Evolutionary conservation across 2,888 invertebrate species (phyloP), one percentile per base, ranked within the genome.

Genomic region (Pherbina coryleti): DNA sequence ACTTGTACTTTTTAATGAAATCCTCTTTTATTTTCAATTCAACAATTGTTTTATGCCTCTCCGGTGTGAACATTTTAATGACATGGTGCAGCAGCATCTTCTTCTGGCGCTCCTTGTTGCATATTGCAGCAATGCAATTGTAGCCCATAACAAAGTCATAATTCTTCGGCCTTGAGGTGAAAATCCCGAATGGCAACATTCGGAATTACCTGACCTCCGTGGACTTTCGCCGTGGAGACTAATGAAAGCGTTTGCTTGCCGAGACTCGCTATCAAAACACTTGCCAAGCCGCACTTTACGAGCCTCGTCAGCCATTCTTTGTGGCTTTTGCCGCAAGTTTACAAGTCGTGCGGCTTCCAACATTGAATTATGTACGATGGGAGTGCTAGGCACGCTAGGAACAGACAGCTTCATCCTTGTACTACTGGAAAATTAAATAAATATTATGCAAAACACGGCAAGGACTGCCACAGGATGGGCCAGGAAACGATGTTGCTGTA

Each of bases 221-320:
- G 5, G 37, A 57, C 25, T 49, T 25, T 25, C 25, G 14, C 34
- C n/a, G 17, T 31, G 44, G 72, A n/a, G 37, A 11, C 37, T 34
- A 55, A 37, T 57, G 57, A 22, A 57, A 28, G n/a, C 11, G 28
- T 28, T 49, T 17, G n/a, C 7, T 17, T 28, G 37, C 17, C 11
- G n/a, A 31, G 11, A 17, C 2, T 73, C 17, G 55, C 22, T 14
- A 37, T 25, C 7, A 22, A n/a, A 17, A 17, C n/a, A 7, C 57
- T 37, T 37, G 31, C 31, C 73, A 49, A 25, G 28, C 62, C 73
- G 51, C 62, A 74, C 31, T 74, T 74, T 62, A 74, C 49, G 62
- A 62, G 49, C 62, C 28, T 53, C 62, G 28, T 25, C 31, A 74
- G 19, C 19, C 49, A 28, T 74, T 51, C 19, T 62, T 74, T 74